A percentile compares a stretch with the other conserved stretches of the same genome.
These are phyloP conservation scores for Excalfactoria chinensis DNA, from an alignment of 2,113 vertebrate genomes.

Conservation along the genomic window DNA sequence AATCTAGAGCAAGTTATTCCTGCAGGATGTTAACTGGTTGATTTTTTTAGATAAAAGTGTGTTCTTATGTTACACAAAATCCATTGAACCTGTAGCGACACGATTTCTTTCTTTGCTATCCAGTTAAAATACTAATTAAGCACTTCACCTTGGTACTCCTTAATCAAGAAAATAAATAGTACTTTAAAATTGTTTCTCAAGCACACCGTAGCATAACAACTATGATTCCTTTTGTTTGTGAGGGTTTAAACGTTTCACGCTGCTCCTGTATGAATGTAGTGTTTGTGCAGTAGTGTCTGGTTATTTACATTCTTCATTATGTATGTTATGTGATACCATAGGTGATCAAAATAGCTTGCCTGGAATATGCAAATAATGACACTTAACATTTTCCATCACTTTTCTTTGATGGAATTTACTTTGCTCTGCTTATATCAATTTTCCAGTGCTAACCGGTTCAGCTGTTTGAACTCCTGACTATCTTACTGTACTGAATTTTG, in stretches of 20 bases:
- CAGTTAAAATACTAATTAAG: slow-evolving; percentile 11
- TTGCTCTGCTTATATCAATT: neutral
- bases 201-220: neutral
- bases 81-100: neutral
- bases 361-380: neutral
- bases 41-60: neutral
- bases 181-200: slow-evolving; percentile 6
- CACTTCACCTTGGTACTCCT: slow-evolving; percentile 12
- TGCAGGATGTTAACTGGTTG: neutral
- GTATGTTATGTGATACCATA: neutral
- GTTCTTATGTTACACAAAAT: neutral
- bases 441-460: neutral
- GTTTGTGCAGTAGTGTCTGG: neutral
- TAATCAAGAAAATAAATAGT: slow-evolving; percentile 5
- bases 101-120: neutral
- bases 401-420: neutral
- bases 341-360: neutral
- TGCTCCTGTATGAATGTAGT: neutral
- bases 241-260: neutral
- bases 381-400: neutral
- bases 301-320: neutral
- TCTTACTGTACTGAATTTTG: neutral
- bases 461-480: neutral
- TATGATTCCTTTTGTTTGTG: neutral
- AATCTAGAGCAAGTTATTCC: neutral